Evolutionary conservation across 2,888 invertebrate species (phyloP).

Genomic region (Rugalucina vietnamica): DNA sequence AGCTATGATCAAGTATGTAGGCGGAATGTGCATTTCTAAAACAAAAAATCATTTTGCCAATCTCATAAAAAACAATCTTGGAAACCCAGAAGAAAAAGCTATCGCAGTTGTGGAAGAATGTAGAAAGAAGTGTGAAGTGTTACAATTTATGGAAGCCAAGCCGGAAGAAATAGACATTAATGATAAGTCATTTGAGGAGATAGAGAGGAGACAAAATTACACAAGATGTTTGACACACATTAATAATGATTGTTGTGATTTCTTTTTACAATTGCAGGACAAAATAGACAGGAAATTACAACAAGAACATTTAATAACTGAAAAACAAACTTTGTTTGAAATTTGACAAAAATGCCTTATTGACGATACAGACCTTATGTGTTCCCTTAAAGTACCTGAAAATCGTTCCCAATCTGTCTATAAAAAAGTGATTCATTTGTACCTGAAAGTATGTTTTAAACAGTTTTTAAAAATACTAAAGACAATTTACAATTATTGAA

Average conservation of each 20-base stretch:
- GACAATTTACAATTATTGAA: conserved; percentile 20
- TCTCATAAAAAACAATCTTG: not conserved
- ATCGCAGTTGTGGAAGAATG: not conserved
- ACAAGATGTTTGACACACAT: conserved; percentile 38
- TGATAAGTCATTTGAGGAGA: conserved; percentile 40
- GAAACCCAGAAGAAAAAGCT: conserved; percentile 15
- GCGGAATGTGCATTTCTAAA: conserved; percentile 48
- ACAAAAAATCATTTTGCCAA: conserved; percentile 13
- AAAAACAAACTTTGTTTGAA: conserved; percentile 34
- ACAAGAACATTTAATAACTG: not conserved
- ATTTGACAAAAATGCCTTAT: not conserved
- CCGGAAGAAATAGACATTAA: not conserved
- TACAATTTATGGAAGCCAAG: not conserved
- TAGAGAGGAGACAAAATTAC: conserved; percentile 36
- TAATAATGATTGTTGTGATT: conserved; percentile 31
- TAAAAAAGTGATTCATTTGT: conserved; percentile 19
- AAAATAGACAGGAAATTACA: conserved; percentile 19
- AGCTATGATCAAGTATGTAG: conserved; percentile 39
- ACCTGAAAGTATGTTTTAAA: conserved; percentile 44
- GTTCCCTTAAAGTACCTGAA: not conserved
- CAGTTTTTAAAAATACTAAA: conserved; percentile 47
- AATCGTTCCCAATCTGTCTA: conserved; percentile 4
- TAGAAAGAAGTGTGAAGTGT: not conserved
- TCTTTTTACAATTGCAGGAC: conserved; percentile 3
- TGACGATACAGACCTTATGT: conserved; percentile 29